Evolutionary conservation across 1,140 invertebrate genomes (phyloP).

Genomic region (Apis laboriosa): DNA sequence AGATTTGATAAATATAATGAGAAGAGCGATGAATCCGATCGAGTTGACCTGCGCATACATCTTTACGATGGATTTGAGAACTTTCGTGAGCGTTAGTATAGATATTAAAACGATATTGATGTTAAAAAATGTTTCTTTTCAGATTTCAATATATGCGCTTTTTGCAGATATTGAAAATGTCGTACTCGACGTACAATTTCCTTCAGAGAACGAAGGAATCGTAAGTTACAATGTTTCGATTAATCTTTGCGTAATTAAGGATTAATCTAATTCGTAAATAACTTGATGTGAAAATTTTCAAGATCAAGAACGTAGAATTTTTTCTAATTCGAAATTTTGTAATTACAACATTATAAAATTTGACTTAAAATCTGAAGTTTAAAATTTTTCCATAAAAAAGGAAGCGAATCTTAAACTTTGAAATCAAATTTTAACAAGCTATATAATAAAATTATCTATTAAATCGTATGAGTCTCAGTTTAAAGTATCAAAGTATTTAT

Average conservation of each 20-base stretch:
- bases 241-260: neutral
- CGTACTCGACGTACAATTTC: slow-evolving; percentile 57
- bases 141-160: neutral
- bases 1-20: slow-evolving; percentile 39
- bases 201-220: slow-evolving; percentile 36
- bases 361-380: too few relatives aligned
- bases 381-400: too few relatives aligned
- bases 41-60: slow-evolving; percentile 43
- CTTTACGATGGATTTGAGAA: slow-evolving; percentile 39
- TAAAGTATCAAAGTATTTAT: too few relatives aligned
- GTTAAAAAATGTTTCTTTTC: too few relatives aligned
- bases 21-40: slow-evolving; percentile 43
- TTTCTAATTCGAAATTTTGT: neutral
- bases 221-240: neutral
- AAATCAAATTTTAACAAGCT: too few relatives aligned
- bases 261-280: too few relatives aligned
- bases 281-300: neutral
- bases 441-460: too few relatives aligned
- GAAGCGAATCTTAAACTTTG: too few relatives aligned
- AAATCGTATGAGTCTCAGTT: too few relatives aligned
- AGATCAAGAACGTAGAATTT: neutral
- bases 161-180: slow-evolving; percentile 55
- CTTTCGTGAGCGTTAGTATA: slow-evolving; percentile 48
- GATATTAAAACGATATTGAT: neutral
- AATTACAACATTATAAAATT: too few relatives aligned